Conservation (phyloP, 1,140 invertebrate species). For the Choristoneura fumiferana region DNA sequence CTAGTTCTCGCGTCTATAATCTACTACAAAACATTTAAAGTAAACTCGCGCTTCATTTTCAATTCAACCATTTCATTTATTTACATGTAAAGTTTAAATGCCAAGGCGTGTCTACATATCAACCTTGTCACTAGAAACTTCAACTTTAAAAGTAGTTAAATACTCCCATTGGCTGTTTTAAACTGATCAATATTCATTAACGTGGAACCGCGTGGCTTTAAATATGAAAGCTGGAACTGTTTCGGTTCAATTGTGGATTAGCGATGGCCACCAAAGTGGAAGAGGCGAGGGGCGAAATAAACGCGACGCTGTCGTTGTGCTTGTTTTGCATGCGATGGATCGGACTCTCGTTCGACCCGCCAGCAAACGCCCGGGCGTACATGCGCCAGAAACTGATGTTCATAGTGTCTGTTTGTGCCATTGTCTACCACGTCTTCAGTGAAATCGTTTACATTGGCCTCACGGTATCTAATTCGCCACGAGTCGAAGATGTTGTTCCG, state of each 20-base stretch:
- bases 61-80: neutral
- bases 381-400: slow-evolving; percentile 53
- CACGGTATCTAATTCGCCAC: slow-evolving; percentile 58
- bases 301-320: slow-evolving; percentile 47
- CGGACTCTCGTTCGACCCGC: slow-evolving; percentile 51
- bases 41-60: neutral
- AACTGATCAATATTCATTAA: neutral
- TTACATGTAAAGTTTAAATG: neutral
- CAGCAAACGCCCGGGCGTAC: slow-evolving; percentile 31
- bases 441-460: slow-evolving; percentile 59
- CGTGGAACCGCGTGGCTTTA: too few species aligned
- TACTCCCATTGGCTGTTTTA: neutral
- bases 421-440: slow-evolving; percentile 67
- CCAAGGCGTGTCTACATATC: slow-evolving; percentile 3
- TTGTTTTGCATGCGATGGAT: slow-evolving; percentile 56
- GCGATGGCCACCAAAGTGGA: slow-evolving; percentile 22
- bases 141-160: neutral
- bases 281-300: slow-evolving; percentile 55
- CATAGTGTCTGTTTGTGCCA: slow-evolving; percentile 43
- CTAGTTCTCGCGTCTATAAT: too few species aligned
- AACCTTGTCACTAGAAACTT: slow-evolving; percentile 2
- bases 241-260: neutral
- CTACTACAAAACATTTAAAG: too few species aligned
- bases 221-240: too few species aligned
- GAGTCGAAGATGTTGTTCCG: slow-evolving; percentile 65